Base-by-base conservation (phyloP, 2,888 invertebrate genomes). In the Apamea epomidion region DNA sequence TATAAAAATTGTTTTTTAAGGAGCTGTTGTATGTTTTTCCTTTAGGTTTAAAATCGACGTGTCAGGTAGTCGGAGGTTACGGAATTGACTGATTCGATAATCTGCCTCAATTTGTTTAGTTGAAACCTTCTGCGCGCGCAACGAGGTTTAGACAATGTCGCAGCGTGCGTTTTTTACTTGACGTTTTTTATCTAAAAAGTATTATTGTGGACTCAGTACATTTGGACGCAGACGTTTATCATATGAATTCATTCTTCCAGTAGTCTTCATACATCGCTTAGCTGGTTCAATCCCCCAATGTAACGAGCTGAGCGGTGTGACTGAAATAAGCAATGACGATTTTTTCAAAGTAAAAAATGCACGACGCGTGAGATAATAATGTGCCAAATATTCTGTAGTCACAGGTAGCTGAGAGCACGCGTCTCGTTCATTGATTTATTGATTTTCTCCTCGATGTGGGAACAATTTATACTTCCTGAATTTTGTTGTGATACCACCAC, bases 321-420 rank as follows among this genome's bases (percentile, higher is more conserved):
- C 78, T 65, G 21, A 64, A 78, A 64, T 70, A 71, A 69, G n/a
- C 25, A 73, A 45, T 74, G 60, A 84, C 71, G 45, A 78, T 72
- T 74, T 74, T 60, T 74, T 80, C 48, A 74, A 81, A 87, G 89
- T 90, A 88, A 89, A 90, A 90, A 90, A 91, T 89, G 89, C 89
- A 90, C 89, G 91, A 86, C 87, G 90, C 85, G 84, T 87, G 81
- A 87, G 85, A 90, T 90, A 92, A 93, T 90, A 91, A 93, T 96
- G 96, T 97, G 96, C 96, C 96, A 97, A 97, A 97, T 97, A 96
- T 96, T 95, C 87, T 91, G 94, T 96, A 96, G 95, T 94, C 91
- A 91, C 93, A 90, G 91, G 88, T 93, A 93, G 93, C 90, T 91
- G 92, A 92, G 89, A 89, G 90, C 91, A 88, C 90, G 80, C 84